A percentile compares a stretch with the other conserved stretches of the same genome.
Evolutionary conservation across 2,888 invertebrate genomes (phyloP).

Genomic region (Platycheirus albimanus): DNA sequence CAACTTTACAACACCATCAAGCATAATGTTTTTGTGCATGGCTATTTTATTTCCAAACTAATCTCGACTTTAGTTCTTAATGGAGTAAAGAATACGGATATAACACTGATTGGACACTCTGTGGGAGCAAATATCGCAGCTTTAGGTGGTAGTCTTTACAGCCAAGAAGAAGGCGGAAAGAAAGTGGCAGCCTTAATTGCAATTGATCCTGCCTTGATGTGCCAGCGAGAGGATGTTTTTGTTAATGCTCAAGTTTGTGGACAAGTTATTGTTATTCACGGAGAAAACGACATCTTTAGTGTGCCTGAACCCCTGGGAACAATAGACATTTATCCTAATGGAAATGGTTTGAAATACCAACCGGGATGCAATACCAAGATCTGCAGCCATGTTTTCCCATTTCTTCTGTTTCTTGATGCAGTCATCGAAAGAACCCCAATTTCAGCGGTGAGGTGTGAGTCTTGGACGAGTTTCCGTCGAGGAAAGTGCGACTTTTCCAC

Average conservation of each 20-base stretch:
- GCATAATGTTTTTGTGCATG: constrained; percentile 78
- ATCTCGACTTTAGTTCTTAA: constrained; percentile 44
- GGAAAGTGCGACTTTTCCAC: constrained; percentile 1
- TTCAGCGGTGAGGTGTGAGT: not conserved
- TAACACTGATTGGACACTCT: constrained; percentile 79
- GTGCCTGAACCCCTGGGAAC: constrained; percentile 78
- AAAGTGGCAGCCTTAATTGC: constrained; percentile 74
- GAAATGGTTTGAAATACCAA: constrained; percentile 78
- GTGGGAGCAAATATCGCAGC: constrained; percentile 80
- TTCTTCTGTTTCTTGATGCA: constrained; percentile 78
- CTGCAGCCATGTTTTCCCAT: constrained; percentile 80
- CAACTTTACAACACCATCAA: constrained; percentile 79
- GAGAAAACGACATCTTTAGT: constrained; percentile 79
- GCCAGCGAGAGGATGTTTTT: constrained; percentile 77
- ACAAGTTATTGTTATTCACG: constrained; percentile 79
- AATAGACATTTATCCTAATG: constrained; percentile 80
- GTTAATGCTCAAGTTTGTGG: constrained; percentile 74
- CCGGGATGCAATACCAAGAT: constrained; percentile 79
- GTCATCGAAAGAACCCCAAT: not conserved
- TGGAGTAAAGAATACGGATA: constrained; percentile 49
- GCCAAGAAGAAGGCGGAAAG: not conserved
- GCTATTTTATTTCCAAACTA: constrained; percentile 78
- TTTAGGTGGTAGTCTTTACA: constrained; percentile 75
- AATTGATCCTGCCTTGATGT: constrained; percentile 79
- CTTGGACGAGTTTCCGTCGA: not conserved